Evolutionary conservation across 2,113 vertebrate genomes (phyloP), one percentile per base, ranked within the genome.

Genomic region (Willisornis vidua): DNA sequence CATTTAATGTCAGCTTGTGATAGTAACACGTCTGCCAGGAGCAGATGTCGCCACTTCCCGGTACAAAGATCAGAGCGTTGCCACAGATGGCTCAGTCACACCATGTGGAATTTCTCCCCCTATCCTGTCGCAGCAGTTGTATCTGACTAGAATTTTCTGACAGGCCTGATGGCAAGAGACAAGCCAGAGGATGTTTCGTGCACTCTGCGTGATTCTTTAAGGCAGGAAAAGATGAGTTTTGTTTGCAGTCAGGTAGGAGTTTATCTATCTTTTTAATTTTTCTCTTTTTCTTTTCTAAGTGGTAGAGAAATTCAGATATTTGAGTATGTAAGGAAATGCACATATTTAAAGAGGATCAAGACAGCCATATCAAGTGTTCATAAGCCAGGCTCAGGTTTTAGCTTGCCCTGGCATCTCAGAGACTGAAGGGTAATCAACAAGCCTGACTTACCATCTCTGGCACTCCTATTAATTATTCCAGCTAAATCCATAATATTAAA

Each of bases 1-100:
- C 82, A 52, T 35, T 88, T 58, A 55, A 71, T 0, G 20, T 33
- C 90, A 94, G 86, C 79, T 54, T 77, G 85, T 52, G 3, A 90
- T 90, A 96, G 96, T 92, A 96, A 95, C 94, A 95, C 72, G 55
- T 91, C 65, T 93, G 19, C 39, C 39, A 90, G 83, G 59, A 95
- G 68, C 92, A 96, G 92, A 73, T 90, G 95, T 65, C 6, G 3
- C 65, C 39, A 18, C 51, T 95, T 92, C 55, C 72, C 12, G 0
- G 9, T 59, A 77, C 88, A 84, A 93, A 89, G 88, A 96, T 85
- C 92, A 94, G 12, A 90, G 68, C 1, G 0, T n/a, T 92, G 80
- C 76, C 83, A 79, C 94, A 97, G 94, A 96, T 94, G 90, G 90
- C 72, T 94, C 72, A 71, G 55, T 55, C 71, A 71, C 55, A 92